These are phyloP conservation scores for Platysternon megacephalum DNA, from an alignment of 2,113 vertebrate genomes.

Conservation along the genomic window DNA sequence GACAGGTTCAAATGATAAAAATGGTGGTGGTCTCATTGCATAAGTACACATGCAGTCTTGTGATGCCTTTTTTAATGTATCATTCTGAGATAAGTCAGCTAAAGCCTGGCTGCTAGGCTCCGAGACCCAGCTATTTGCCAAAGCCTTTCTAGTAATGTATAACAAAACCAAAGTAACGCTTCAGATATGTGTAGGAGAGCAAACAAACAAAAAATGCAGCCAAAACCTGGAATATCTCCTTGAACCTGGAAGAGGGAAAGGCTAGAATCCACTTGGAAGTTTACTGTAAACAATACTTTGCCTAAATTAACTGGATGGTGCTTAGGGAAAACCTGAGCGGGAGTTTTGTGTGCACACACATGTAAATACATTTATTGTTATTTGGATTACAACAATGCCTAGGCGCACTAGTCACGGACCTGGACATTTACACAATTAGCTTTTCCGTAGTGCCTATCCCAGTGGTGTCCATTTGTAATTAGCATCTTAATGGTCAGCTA, in stretches of 20 bases:
- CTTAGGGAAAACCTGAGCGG: not conserved
- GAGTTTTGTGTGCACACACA: not conserved
- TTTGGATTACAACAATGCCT: not conserved
- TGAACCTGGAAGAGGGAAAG: not conserved
- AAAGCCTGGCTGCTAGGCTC: not conserved
- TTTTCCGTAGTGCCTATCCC: not conserved
- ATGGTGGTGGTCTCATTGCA: not conserved
- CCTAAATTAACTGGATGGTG: not conserved
- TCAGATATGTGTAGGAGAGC: not conserved
- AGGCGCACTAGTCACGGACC: not conserved
- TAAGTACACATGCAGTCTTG: not conserved
- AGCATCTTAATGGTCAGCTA: not conserved
- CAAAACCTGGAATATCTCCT: not conserved
- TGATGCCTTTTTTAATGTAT: not conserved
- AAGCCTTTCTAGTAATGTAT: not conserved
- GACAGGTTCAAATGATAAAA: not conserved
- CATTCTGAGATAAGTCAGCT: not conserved
- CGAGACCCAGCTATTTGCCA: not conserved
- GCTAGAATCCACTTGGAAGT: not conserved
- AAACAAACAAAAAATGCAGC: not conserved
- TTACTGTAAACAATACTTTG: not conserved
- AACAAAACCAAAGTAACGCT: not conserved
- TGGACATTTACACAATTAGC: not conserved
- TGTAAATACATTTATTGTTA: not conserved
- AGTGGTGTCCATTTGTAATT: not conserved